A percentile compares a stretch with the other conserved stretches of the same genome.
Evolutionary conservation across 2,797 vertebrate genomes (phyloP).

Genomic region (Diplodus puntazzo): DNA sequence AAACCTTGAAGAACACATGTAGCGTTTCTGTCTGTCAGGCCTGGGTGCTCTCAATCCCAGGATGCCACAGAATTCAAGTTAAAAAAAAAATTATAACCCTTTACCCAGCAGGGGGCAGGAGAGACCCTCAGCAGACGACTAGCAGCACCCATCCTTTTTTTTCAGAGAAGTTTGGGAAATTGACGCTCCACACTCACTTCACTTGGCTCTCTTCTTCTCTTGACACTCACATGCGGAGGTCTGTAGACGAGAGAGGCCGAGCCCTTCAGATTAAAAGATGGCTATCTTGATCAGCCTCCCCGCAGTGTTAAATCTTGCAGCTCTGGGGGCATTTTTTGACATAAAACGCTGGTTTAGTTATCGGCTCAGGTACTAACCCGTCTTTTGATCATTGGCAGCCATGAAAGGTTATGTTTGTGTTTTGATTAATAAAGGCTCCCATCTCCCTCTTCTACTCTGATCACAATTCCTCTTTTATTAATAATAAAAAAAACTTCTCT

Average conservation of each 20-base stretch:
- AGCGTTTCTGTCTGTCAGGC: conserved; percentile 1
- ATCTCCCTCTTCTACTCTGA: neutral
- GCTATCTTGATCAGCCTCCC: conserved; percentile 42
- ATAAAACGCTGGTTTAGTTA: conserved; percentile 14
- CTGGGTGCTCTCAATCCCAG: neutral
- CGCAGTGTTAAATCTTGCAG: conserved; percentile 20
- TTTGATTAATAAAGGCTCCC: neutral
- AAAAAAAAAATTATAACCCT: conserved; percentile 6
- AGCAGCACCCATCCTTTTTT: conserved; percentile 1
- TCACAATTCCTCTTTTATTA: neutral
- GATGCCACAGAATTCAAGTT: conserved; percentile 7
- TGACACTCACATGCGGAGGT: conserved; percentile 33
- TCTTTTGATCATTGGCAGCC: neutral
- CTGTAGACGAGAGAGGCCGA: conserved; percentile 25
- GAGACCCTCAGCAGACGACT: conserved; percentile 56
- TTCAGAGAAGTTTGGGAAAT: conserved; percentile 32
- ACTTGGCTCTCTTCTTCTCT: conserved; percentile 16
- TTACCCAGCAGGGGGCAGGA: conserved; percentile 73
- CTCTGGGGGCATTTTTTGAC: conserved; percentile 16
- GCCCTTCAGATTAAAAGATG: conserved; percentile 23
- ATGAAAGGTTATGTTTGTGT: neutral
- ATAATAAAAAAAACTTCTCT: neutral
- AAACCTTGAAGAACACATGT: neutral
- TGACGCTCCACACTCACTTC: conserved; percentile 27
- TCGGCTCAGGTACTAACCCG: neutral